Conservation (phyloP, 2,113 vertebrate species). For the Casuarius casuarius region DNA sequence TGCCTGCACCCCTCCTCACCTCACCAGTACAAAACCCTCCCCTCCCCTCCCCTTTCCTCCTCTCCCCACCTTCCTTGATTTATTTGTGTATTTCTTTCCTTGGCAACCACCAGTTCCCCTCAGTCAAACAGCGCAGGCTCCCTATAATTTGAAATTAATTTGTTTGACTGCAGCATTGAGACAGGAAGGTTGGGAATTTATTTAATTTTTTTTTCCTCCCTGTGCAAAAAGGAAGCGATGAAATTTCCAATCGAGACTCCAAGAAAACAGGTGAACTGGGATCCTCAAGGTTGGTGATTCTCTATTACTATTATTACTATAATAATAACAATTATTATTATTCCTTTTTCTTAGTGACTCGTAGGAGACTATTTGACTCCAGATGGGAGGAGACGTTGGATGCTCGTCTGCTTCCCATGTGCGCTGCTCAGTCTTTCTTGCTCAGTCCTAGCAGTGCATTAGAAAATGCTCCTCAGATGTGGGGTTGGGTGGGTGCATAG, state of each 20-base stretch:
- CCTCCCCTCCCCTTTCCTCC: not conserved
- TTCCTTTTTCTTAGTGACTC: constrained; percentile 5
- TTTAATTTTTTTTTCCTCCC: constrained; percentile 68
- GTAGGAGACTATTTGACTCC: constrained; percentile 20
- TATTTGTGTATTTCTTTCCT: constrained; percentile 68
- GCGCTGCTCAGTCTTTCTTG: constrained; percentile 19
- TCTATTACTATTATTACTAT: constrained; percentile 45
- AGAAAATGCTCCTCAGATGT: constrained; percentile 35
- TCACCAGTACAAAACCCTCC: not conserved
- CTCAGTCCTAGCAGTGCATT: not conserved
- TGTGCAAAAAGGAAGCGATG: constrained; percentile 87
- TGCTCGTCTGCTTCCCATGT: constrained; percentile 34
- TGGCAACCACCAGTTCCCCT: constrained; percentile 68
- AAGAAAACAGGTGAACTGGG: constrained; percentile 98
- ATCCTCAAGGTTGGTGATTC: constrained; percentile 92
- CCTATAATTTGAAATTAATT: constrained; percentile 70
- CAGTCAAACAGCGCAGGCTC: constrained; percentile 59
- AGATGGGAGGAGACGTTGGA: constrained; percentile 34
- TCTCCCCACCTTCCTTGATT: constrained; percentile 47
- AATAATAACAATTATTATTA: constrained; percentile 15
- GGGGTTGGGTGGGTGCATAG: constrained; percentile 47
- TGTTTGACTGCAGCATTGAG: constrained; percentile 67
- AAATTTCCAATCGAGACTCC: constrained; percentile 98
- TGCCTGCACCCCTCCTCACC: not conserved
- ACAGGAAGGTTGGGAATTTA: constrained; percentile 73